Base-by-base conservation (phyloP, 2,888 invertebrate genomes). In the Ochropacha duplaris region DNA sequence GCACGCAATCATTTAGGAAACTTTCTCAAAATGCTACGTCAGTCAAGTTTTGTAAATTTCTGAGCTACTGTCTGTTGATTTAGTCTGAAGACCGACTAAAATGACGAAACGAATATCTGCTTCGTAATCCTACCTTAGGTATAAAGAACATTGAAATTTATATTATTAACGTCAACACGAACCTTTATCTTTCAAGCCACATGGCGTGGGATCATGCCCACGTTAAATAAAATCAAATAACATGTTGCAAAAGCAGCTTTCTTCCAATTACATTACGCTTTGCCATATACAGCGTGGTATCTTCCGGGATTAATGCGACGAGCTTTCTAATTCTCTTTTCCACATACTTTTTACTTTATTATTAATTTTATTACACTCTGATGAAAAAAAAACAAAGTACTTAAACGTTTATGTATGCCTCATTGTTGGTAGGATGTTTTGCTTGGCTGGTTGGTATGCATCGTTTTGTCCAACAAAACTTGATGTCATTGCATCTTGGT, bases 271-370 rank as follows among this genome's bases (percentile, higher is more conserved):
- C 56, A 55, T 60, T 50, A 57, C 57, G 54, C 22, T 56, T 59
- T 36, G 44, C 64, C 61, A 59, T 64, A 64, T 60, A 68, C 55
- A 57, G 65, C 16, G 9, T 51, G 62, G 65, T 58, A 59, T 58
- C 63, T 66, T 58, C 60, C 64, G 57, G 57, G 61, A 58, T 70
- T 65, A 58, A 62, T 62, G 63, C 57, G 61, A 63, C 54, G 66
- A 39, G 71, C 77, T 79, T 76, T 79, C 78, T 75, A 74, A 69
- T 68, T 44, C 69, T 68, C n/a, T n/a, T 63, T 54, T 54, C 57
- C 51, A 57, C 69, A 69, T 71, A 65, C 65, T 60, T 57, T 61
- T 62, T 56, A 60, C 57, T 64, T 68, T 64, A 64, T 54, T 51
- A 54, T 60, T 28, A 26, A 6, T 28, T 9, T 28, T 28, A 9